Base-by-base conservation (phyloP, 2,888 invertebrate genomes). In the Shargacucullia verbasci region DNA sequence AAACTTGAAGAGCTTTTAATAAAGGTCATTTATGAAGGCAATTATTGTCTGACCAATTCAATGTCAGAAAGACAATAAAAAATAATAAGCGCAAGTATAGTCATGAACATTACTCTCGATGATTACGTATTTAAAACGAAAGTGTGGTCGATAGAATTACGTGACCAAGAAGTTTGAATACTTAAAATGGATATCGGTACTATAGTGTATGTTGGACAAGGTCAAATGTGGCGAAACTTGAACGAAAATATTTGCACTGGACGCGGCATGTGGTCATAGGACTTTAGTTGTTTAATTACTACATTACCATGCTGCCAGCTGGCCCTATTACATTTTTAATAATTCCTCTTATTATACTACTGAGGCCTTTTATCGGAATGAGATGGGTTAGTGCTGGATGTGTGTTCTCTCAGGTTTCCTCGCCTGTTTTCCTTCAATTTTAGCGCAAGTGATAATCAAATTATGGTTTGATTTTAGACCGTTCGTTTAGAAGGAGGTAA, bases 151-250 rank as follows among this genome's bases (percentile, higher is more conserved):
- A 61, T 64, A 82, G 79, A 62, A 82, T 76, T 81, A 88, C 89
- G 89, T 89, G 86, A 85, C 84, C 70, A 70, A 80, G 70, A 77
- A 78, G 69, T 72, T 71, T 77, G 78, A 81, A 80, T 71, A 80
- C 75, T 72, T 69, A 68, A 73, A 80, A 73, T 78, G 76, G 80
- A 74, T 84, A 80, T 73, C 70, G 72, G 59, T n/a, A n/a, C n/a
- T n/a, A n/a, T n/a, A n/a, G 56, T 66, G 70, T 81, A 82, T 77
- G 72, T 84, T 81, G 84, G 80, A 81, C 88, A 89, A 89, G 89
- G 89, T 87, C 81, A 78, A 38, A 48, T 48, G 76, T 82, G 77
- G 71, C 68, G 82, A 83, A 85, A 86, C 71, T 61, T 63, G 11
- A 47, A 63, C 59, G 64, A 70, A 79, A 76, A 74, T 52, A 50